A percentile compares a stretch with the other conserved stretches of the same genome.
Evolutionary conservation across 2,888 invertebrate genomes (phyloP).

Genomic region (Hipparchia sbordonii): DNA sequence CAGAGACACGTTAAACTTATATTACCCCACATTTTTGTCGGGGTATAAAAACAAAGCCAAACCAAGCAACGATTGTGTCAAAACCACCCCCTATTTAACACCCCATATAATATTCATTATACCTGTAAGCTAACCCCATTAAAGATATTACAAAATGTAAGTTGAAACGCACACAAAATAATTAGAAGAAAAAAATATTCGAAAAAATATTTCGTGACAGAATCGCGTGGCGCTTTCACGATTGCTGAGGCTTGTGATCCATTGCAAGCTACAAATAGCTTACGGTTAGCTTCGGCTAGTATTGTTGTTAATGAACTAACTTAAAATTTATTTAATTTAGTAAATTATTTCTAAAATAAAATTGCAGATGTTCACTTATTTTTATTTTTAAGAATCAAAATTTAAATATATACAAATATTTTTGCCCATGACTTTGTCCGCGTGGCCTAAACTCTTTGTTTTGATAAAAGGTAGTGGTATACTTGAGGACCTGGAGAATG

Average conservation of each 20-base stretch:
- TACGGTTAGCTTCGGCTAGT: neutral
- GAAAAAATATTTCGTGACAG: conserved; percentile 25
- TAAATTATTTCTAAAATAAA: too few species aligned
- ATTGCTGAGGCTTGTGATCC: neutral
- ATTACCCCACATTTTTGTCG: too few species aligned
- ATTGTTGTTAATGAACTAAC: too few species aligned
- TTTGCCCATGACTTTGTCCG: too few species aligned
- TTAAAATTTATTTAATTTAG: too few species aligned
- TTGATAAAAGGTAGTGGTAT: too few species aligned
- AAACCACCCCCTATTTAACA: conserved; percentile 14
- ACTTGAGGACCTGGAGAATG: too few species aligned
- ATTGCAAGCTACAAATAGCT: conserved; percentile 1
- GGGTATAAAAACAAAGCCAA: neutral
- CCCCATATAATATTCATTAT: conserved; percentile 29
- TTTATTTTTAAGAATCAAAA: too few species aligned
- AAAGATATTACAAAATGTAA: conserved; percentile 14
- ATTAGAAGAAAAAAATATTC: conserved; percentile 17
- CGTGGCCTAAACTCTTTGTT: too few species aligned
- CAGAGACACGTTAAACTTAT: too few species aligned
- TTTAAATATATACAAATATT: too few species aligned
- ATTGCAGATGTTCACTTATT: too few species aligned
- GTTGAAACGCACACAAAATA: conserved; percentile 11
- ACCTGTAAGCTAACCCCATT: conserved; percentile 16
- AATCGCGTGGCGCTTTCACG: conserved; percentile 6
- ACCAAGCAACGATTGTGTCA: neutral